Conservation (phyloP, 1,140 invertebrate genomes). For the Pemphigus obesinymphae region DNA sequence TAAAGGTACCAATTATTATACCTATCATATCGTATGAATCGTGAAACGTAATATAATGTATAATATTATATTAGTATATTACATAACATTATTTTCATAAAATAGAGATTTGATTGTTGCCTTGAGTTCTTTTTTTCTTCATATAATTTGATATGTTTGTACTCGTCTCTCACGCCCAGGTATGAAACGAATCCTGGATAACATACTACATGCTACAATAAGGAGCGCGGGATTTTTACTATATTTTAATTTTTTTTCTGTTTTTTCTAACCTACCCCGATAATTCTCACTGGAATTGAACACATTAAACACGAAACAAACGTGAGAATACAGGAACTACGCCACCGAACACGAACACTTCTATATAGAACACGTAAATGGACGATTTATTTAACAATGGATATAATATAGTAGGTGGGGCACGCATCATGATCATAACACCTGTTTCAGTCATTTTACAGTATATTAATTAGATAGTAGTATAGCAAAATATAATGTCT, state of each 20-base stretch:
- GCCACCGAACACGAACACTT: constrained; percentile 9
- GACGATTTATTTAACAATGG: not conserved
- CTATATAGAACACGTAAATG: not conserved
- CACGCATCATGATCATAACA: not conserved
- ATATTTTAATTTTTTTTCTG: not conserved
- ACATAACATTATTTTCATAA: constrained; percentile 6
- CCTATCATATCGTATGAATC: too few relatives aligned
- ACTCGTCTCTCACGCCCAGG: constrained; percentile 4
- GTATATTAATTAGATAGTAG: constrained; percentile 9
- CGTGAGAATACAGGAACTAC: constrained; percentile 35
- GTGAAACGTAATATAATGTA: too few relatives aligned
- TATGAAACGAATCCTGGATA: not conserved
- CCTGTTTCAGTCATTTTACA: not conserved
- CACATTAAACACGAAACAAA: not conserved
- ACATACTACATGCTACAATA: not conserved
- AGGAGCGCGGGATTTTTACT: not conserved
- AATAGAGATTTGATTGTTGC: not conserved
- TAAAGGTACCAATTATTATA: too few relatives aligned
- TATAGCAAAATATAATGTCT: constrained; percentile 9
- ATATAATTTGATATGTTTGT: not conserved
- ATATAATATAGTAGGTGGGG: not conserved
- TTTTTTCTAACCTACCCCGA: not conserved
- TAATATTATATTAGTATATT: too few relatives aligned
- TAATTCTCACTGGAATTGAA: constrained; percentile 21
- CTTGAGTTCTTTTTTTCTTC: not conserved